phyloP scores from a whole-genome alignment of 2,888 invertebrate genomes.

The Aphelenchoides bicaudatus region DNA sequence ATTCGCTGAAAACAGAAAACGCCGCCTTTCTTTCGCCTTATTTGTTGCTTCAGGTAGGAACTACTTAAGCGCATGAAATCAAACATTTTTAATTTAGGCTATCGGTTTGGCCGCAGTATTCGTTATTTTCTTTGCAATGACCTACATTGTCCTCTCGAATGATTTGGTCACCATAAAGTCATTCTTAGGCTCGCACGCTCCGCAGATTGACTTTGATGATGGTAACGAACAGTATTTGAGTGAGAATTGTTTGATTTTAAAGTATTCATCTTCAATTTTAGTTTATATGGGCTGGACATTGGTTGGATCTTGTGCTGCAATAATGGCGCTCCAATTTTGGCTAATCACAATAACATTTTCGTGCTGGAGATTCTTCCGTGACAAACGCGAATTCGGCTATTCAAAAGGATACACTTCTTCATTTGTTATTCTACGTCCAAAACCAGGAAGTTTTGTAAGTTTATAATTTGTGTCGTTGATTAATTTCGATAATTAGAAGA shows the following conservation, averaged over 20 bases:
- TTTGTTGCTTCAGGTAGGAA: constrained; percentile 21
- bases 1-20: constrained; percentile 40
- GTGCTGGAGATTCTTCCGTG: constrained; percentile 46
- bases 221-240: too few relatives aligned
- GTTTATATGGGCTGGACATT: constrained; percentile 43
- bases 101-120: constrained; percentile 42
- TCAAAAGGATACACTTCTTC: constrained; percentile 20
- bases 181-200: constrained; percentile 26
- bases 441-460: background rate
- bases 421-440: constrained; percentile 19
- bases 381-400: constrained; percentile 27
- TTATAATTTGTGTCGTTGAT: background rate
- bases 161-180: constrained; percentile 27
- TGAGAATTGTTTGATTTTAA: too few relatives aligned
- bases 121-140: constrained; percentile 46
- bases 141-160: constrained; percentile 43
- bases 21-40: constrained; percentile 45
- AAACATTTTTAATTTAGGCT: constrained; percentile 29
- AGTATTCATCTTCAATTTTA: too few relatives aligned
- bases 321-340: constrained; percentile 49
- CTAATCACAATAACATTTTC: constrained; percentile 48
- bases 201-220: background rate
- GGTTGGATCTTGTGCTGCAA: constrained; percentile 38
- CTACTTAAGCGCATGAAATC: constrained; percentile 7
- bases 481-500: background rate